A percentile compares a stretch with the other conserved stretches of the same genome.
Evolutionary conservation across 2,888 invertebrate species (phyloP).

Genomic region (Heterodera filipjevi): DNA sequence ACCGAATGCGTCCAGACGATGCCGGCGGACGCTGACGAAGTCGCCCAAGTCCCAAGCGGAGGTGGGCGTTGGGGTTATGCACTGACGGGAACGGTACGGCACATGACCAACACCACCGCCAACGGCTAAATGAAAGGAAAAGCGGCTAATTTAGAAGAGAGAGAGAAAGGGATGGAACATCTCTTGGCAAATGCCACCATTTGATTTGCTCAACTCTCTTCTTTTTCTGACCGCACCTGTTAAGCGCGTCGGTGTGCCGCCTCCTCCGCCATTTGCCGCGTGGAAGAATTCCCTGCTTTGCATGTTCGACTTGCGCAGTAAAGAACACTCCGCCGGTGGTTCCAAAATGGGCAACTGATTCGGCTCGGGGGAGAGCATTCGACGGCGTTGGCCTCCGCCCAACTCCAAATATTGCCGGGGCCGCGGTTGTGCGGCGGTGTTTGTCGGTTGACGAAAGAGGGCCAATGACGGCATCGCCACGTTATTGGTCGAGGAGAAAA

Average conservation of each 20-base stretch:
- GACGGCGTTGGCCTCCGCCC: conserved; percentile 15
- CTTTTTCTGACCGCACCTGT: neutral
- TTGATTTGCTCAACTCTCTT: neutral
- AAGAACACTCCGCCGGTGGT: conserved; percentile 30
- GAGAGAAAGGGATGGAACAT: neutral
- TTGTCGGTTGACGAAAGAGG: conserved; percentile 13
- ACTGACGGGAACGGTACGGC: conserved; percentile 27
- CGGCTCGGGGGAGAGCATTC: conserved; percentile 47
- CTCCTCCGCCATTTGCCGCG: neutral
- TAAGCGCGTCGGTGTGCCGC: neutral
- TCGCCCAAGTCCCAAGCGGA: conserved; percentile 40
- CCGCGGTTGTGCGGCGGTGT: neutral
- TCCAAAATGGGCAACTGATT: conserved; percentile 25
- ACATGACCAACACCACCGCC: conserved; percentile 6
- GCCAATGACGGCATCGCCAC: conserved; percentile 13
- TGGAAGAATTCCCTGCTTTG: conserved; percentile 44
- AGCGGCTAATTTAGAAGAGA: neutral
- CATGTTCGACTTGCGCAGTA: conserved; percentile 42
- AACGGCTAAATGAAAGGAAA: neutral
- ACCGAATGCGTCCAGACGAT: conserved; percentile 25
- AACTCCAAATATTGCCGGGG: conserved; percentile 38
- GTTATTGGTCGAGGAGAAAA: conserved; percentile 15
- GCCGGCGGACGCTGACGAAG: conserved; percentile 43
- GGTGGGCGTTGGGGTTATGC: conserved; percentile 10
- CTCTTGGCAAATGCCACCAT: neutral